Conservation (phyloP, 2,797 vertebrate species). For the Rhabdomys pumilio region DNA sequence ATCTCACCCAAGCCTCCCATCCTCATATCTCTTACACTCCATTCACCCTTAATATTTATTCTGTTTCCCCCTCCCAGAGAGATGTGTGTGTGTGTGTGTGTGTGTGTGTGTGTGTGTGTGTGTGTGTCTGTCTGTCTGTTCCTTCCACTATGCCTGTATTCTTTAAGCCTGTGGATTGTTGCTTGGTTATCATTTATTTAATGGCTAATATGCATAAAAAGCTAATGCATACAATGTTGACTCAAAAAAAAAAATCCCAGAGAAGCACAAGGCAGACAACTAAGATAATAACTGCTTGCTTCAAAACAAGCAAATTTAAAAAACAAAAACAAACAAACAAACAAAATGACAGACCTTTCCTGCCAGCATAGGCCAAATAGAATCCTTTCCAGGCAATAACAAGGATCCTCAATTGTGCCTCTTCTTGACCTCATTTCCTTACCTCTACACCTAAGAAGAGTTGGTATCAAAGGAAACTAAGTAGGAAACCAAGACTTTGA, state of each 20-base stretch:
- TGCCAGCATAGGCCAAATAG: not conserved
- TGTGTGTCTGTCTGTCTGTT: not conserved
- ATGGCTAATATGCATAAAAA: not conserved
- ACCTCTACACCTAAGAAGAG: not conserved
- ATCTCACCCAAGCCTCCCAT: too few species aligned
- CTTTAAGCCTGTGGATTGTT: not conserved
- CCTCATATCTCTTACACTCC: too few species aligned
- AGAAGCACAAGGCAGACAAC: not conserved
- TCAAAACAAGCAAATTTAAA: not conserved
- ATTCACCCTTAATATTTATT: too few species aligned
- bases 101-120: too few species aligned
- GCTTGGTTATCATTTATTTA: not conserved
- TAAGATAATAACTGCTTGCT: not conserved
- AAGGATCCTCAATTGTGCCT: not conserved
- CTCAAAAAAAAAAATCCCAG: not conserved
- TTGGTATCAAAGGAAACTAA: constrained; percentile 13
- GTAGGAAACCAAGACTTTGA: constrained; percentile 14
- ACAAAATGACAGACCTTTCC: not conserved
- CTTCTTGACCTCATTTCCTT: not conserved
- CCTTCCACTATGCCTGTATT: not conserved
- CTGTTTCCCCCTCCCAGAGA: not conserved
- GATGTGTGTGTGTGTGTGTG: too few species aligned
- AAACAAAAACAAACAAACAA: not conserved
- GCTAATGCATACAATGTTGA: not conserved
- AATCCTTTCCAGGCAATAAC: not conserved